Percentiles rank a stretch among this genome's conserved stretches.
phyloP scores from a whole-genome alignment of 2,797 vertebrate species.

The Tinamus major region DNA sequence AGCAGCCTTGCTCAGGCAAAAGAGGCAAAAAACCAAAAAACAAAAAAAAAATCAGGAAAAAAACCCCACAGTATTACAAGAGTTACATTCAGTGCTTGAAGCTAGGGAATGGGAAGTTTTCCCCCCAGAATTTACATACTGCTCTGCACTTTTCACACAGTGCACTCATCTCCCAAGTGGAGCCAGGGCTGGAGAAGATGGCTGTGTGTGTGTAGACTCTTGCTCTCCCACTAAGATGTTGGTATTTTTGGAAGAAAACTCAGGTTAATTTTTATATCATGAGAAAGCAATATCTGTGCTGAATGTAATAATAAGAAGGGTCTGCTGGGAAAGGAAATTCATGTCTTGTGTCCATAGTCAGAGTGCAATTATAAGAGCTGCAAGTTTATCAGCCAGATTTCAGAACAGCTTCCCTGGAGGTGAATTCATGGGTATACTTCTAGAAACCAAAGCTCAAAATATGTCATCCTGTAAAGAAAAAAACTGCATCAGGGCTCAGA shows the following conservation, averaged over 20 bases:
- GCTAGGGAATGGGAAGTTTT: background rate
- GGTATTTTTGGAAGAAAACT: background rate
- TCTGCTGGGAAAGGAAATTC: background rate
- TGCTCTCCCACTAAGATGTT: background rate
- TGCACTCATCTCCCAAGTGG: background rate
- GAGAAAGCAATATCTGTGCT: background rate
- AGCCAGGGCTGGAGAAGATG: background rate
- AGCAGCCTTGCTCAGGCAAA: background rate
- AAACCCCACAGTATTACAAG: background rate
- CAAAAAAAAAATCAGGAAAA: too few relatives aligned
- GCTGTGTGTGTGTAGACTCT: background rate
- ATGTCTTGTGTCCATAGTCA: background rate
- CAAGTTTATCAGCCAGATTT: background rate
- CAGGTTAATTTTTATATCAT: background rate
- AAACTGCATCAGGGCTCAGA: background rate
- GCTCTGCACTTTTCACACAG: background rate
- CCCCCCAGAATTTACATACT: background rate
- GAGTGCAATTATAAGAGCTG: background rate
- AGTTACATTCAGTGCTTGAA: conserved; percentile 25
- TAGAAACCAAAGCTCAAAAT: background rate
- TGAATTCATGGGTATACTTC: background rate
- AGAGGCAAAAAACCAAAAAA: background rate
- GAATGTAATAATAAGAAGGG: background rate
- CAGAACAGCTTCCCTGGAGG: background rate
- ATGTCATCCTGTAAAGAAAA: background rate